These are phyloP conservation scores for Smithornis capensis DNA, from an alignment of 2,113 vertebrate species.

Conservation along the genomic window DNA sequence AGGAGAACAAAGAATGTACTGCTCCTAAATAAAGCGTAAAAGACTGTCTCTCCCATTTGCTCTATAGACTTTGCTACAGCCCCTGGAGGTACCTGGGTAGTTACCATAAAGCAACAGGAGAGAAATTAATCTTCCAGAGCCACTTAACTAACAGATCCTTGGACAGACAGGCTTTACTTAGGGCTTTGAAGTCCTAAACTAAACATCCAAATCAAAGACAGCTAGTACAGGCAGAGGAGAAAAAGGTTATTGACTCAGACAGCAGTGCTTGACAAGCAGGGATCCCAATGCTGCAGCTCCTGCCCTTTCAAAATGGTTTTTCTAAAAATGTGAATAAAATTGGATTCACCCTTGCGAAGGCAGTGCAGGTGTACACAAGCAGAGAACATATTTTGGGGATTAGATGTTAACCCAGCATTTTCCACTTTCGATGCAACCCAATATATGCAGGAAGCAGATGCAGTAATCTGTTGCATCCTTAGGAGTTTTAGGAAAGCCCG, in stretches of 20 bases:
- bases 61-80: background rate
- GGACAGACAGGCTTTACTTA: background rate
- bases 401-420: background rate
- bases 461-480: background rate
- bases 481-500: background rate
- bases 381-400: background rate
- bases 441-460: background rate
- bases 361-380: background rate
- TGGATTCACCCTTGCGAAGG: accelerated
- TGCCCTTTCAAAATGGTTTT: background rate
- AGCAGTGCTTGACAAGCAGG: background rate
- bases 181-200: background rate
- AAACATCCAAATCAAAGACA: background rate
- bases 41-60: background rate
- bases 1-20: background rate
- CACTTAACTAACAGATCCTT: background rate
- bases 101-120: background rate
- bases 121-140: background rate
- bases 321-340: background rate
- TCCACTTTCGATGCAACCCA: background rate
- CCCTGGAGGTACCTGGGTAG: background rate
- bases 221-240: background rate
- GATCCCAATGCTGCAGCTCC: background rate
- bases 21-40: background rate
- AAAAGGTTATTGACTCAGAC: background rate